Base-by-base conservation (phyloP, 2,888 invertebrate species). In the Stenoptilia bipunctidactyla region DNA sequence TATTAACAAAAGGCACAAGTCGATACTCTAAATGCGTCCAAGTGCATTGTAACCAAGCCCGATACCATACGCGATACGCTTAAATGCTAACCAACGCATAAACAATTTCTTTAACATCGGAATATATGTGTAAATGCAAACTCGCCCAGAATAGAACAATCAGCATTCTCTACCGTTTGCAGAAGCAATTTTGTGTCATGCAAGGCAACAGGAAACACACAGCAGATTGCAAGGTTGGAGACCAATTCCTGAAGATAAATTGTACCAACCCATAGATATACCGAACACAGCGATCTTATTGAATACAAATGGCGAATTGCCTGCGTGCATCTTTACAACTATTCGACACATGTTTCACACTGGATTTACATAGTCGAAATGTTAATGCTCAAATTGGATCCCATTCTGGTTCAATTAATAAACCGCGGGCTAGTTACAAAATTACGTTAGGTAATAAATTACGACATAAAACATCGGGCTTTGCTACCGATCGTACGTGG, bases 131-230 rank as follows among this genome's bases (percentile, higher is more conserved):
- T 49, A 53, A 56, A 53, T 52, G 52, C 50, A 51, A 54, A 55
- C 55, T 53, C 59, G 66, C 67, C 74, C 71, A 67, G 71, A 69
- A 75, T 68, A 60, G 68, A 66, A 73, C 70, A 71, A 72, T 76
- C 65, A 70, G 57, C 69, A 76, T 77, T 76, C 72, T 63, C 52
- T 55, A 56, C 66, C 66, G 65, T 67, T 71, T 68, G 66, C 65
- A 69, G 67, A 70, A 70, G 73, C 69, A 75, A 79, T 77, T 75
- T 73, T 61, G 70, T 67, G 63, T 70, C 66, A 66, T 65, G 69
- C 59, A 62, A 71, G 65, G 63, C 54, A 68, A 66, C 61, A 67
- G 74, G 73, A 74, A 76, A 71, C 25, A 25, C 30, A 30, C 30
- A 30, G 30, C 4, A 20, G 8, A 4, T 10, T 30, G 51, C 56